These are phyloP conservation scores for Phyto melanocephala DNA, from an alignment of 2,888 invertebrate genomes.

Conservation along the genomic window DNA sequence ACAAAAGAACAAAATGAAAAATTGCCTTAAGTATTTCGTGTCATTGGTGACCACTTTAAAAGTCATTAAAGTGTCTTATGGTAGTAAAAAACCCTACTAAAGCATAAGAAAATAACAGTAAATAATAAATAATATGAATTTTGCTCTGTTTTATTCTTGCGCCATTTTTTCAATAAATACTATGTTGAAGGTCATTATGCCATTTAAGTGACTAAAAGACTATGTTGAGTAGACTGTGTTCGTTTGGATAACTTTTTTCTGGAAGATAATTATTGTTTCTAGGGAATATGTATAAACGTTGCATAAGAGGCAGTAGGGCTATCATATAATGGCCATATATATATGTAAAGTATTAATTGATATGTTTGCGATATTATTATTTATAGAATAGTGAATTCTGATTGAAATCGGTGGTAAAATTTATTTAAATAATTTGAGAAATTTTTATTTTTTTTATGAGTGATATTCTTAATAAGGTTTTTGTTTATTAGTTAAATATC, in stretches of 20 bases:
- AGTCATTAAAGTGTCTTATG: slow-evolving; percentile 28
- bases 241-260: not conserved
- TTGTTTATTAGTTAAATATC: no score
- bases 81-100: not conserved
- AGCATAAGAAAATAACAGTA: not conserved
- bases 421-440: no score
- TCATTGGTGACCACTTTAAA: slow-evolving; percentile 49
- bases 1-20: slow-evolving; percentile 6
- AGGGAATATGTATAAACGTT: no score
- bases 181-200: not conserved
- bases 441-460: no score
- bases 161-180: not conserved
- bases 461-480: no score
- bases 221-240: not conserved
- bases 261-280: no score
- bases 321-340: no score
- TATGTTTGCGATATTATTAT: no score
- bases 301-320: no score
- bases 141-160: not conserved
- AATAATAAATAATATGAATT: slow-evolving; percentile 3
- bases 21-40: slow-evolving; percentile 31
- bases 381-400: no score
- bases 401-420: no score
- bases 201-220: not conserved
- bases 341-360: no score